Conservation (phyloP, 35 echinoderm and acorn worm species). For the Lytechinus pictus region DNA sequence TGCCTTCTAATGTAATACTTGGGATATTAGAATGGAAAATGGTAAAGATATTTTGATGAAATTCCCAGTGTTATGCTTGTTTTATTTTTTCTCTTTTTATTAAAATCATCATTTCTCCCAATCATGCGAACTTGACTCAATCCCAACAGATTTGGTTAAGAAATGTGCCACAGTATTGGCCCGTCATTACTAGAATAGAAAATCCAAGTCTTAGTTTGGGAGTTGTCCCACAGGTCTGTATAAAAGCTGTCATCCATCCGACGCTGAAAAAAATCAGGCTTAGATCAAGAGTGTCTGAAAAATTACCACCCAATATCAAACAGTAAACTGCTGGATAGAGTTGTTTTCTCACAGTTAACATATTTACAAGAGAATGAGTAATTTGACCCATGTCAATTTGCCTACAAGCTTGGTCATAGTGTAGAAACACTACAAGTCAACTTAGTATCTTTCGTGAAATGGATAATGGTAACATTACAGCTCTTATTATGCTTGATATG, state of each 20-base stretch:
- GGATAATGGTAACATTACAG: no score
- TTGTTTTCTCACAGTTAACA: not conserved
- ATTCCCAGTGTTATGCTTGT: no score
- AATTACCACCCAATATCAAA: not conserved
- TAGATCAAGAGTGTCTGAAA: constrained; percentile 7
- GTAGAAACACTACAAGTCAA: no score
- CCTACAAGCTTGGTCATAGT: not conserved
- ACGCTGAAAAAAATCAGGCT: constrained; percentile 8
- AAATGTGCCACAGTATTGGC: not conserved
- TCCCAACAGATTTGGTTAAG: not conserved
- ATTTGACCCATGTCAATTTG: not conserved
- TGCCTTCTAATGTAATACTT: no score
- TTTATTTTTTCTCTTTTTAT: no score
- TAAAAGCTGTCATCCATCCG: not conserved
- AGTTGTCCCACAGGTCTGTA: constrained; percentile 6
- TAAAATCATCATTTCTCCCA: no score
- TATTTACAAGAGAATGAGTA: not conserved
- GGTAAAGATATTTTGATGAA: no score
- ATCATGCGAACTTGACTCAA: not conserved
- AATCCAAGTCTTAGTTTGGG: not conserved
- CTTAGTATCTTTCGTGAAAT: no score
- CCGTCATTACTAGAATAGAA: not conserved
- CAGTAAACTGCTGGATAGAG: not conserved
- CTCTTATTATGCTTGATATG: constrained; percentile 18
- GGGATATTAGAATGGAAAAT: no score